Evolutionary conservation across 2,888 invertebrate species (phyloP).

Genomic region (Erebia epiphron): DNA sequence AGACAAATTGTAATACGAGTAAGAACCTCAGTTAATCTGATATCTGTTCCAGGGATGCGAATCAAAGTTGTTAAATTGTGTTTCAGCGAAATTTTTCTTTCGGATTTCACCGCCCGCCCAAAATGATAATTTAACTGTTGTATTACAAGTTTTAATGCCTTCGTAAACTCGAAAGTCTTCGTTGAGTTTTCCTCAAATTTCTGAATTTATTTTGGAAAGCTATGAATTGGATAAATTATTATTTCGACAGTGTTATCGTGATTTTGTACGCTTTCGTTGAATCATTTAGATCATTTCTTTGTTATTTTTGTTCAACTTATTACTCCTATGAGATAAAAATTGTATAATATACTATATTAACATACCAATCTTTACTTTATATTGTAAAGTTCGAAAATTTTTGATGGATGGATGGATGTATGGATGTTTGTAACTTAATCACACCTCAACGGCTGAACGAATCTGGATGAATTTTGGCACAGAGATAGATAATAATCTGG

Average conservation of each 20-base stretch:
- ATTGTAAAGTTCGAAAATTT: no score
- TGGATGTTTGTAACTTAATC: no score
- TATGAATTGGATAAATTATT: slow-evolving; percentile 11
- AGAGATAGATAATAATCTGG: no score
- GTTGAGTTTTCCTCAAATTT: slow-evolving; percentile 6
- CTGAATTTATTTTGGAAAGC: slow-evolving; percentile 15
- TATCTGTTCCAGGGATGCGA: slow-evolving; percentile 26
- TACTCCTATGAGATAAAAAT: no score
- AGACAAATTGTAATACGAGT: slow-evolving; percentile 18
- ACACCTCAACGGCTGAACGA: no score
- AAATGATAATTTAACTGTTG: slow-evolving; percentile 30
- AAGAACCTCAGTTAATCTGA: slow-evolving; percentile 3
- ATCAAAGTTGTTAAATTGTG: slow-evolving; percentile 30
- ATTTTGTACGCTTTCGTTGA: not conserved
- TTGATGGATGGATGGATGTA: no score
- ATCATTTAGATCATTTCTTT: not conserved
- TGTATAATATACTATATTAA: no score
- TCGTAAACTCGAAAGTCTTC: not conserved
- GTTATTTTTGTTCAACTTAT: no score
- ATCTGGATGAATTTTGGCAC: no score
- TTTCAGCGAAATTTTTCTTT: slow-evolving; percentile 20
- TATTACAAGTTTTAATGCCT: slow-evolving; percentile 34
- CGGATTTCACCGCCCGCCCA: slow-evolving; percentile 7
- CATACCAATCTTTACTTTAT: no score
- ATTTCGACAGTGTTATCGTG: slow-evolving; percentile 4